Percentiles rank a stretch among this genome's conserved stretches.
These are phyloP conservation scores for Vulpes vulpes DNA, from an alignment of 2,113 vertebrate species.

Conservation along the genomic window DNA sequence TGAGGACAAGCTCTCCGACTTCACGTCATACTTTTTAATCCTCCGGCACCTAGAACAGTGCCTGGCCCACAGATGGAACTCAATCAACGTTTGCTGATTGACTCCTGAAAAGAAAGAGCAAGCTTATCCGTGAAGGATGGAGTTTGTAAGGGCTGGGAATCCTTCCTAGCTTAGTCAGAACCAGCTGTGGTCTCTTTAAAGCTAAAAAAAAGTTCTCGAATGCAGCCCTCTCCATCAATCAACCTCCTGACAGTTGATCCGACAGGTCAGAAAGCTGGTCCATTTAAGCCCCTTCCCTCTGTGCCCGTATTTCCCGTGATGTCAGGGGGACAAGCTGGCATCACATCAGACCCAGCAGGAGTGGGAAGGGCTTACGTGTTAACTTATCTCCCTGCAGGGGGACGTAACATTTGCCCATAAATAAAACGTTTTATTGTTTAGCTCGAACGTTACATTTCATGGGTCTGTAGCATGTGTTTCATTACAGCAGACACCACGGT, in stretches of 20 bases:
- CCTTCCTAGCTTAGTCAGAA: neutral
- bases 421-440: conserved; percentile 53
- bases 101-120: neutral
- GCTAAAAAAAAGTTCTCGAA: neutral
- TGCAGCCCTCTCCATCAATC: neutral
- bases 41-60: neutral
- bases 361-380: neutral
- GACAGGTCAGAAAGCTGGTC: neutral
- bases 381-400: conserved; percentile 56
- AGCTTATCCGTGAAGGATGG: neutral
- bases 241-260: neutral
- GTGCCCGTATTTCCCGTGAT: neutral
- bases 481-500: neutral
- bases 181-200: neutral
- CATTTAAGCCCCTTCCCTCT: neutral
- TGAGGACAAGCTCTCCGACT: neutral
- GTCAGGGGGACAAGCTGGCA: neutral
- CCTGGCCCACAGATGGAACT: neutral
- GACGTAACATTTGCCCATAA: conserved; percentile 43
- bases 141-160: neutral
- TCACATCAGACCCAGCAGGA: neutral
- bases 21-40: neutral
- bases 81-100: neutral
- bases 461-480: conserved; percentile 23
- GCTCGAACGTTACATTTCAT: conserved; percentile 60